Evolutionary conservation across 2,797 vertebrate species (phyloP), one percentile per base, ranked within the genome.

Genomic region (Chaunax sp.): DNA sequence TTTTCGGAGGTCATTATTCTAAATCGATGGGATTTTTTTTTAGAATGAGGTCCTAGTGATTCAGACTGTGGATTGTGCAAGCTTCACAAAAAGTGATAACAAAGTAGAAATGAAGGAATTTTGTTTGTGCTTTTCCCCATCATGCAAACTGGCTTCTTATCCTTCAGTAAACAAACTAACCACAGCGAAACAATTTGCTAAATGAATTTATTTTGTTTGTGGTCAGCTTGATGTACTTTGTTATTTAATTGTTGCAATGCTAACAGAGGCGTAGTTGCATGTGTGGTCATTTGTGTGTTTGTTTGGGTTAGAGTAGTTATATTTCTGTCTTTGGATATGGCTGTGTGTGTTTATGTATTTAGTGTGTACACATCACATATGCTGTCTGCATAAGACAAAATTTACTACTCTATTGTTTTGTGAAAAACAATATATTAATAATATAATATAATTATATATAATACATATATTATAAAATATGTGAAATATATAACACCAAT

Each of bases 361-460:
- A n/a, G 6, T 19, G 6, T 46, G 6, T 38, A 7, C 35, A 11
- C 35, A 13, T 18, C 1, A 67, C 64, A 15, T 70, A 30, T 64
- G 54, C 22, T 72, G 55, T 75, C 66, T 28, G 44, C 71, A 47
- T 59, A 18, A 83, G 86, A 25, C 66, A 64, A 78, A 80, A 87
- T 90, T 87, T 90, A 84, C 84, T 75, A 79, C 64, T 75, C 79
- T 47, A 72, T 78, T 19, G 10, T 35, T 49, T 63, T 46, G 16
- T 68, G 57, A 80, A 88, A 82, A 85, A 90, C 78, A 75, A 73
- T 84, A n/a, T n/a, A n/a, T n/a, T n/a, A n/a, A n/a, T n/a, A n/a
- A n/a, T n/a, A n/a, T n/a, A n/a, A n/a, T n/a, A n/a, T n/a, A n/a
- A n/a, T n/a, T n/a, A n/a, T n/a, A n/a, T n/a, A n/a, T n/a, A n/a